Conservation (phyloP, 2,113 vertebrate species). For the Chroicocephalus ridibundus region DNA sequence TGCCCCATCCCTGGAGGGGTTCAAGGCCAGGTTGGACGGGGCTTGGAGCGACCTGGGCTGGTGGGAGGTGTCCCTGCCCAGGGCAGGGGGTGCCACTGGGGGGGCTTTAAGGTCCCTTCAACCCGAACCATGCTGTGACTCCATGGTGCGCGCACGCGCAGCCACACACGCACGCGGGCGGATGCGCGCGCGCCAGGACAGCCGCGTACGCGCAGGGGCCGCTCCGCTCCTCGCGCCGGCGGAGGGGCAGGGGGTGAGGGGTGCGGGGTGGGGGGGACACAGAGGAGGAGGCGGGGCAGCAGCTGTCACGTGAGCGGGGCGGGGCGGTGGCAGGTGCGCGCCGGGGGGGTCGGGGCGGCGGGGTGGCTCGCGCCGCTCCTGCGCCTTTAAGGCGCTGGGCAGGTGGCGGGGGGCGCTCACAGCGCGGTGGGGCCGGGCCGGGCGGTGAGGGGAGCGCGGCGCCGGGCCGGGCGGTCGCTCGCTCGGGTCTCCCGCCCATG, state of each 20-base stretch:
- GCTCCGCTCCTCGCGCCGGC: too few species aligned
- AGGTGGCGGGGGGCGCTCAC: not conserved
- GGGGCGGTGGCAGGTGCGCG: not conserved
- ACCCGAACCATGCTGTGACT: too few species aligned
- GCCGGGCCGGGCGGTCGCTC: not conserved
- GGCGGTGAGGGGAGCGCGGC: not conserved
- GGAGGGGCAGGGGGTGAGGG: too few species aligned
- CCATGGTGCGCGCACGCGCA: too few species aligned
- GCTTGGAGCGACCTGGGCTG: too few species aligned
- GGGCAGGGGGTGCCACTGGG: too few species aligned
- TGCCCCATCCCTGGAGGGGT: too few species aligned
- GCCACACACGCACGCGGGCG: fast-evolving
- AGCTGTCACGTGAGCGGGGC: not conserved
- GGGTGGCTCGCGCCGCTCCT: not conserved
- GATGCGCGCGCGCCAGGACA: not conserved
- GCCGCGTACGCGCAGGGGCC: not conserved
- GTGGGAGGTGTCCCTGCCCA: too few species aligned
- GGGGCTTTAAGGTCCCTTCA: too few species aligned
- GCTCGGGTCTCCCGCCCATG: constrained; percentile 42
- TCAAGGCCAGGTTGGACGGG: too few species aligned
- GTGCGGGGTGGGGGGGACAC: too few species aligned
- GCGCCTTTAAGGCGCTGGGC: not conserved
- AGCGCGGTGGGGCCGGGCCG: constrained; percentile 9
- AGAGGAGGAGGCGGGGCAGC: too few species aligned
- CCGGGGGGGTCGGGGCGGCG: not conserved